These are phyloP conservation scores for Falco concolor DNA, from an alignment of 2,797 vertebrate species.

Conservation along the genomic window DNA sequence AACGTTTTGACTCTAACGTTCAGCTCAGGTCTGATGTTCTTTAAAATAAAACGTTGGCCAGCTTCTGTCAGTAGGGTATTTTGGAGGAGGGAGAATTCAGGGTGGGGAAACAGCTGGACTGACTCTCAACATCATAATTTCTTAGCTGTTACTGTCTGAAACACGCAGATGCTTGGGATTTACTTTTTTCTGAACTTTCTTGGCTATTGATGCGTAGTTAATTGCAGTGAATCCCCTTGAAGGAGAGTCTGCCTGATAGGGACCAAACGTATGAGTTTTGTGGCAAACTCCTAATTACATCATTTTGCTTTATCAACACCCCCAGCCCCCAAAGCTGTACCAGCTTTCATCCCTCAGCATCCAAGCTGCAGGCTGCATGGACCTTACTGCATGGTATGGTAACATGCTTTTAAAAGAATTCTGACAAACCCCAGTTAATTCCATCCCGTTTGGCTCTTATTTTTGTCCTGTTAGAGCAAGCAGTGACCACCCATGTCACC, in stretches of 20 bases:
- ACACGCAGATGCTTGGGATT: neutral
- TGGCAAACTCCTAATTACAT: neutral
- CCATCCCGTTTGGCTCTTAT: neutral
- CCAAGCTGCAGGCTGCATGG: neutral
- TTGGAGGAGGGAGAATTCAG: neutral
- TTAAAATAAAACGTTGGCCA: neutral
- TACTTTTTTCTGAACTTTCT: neutral
- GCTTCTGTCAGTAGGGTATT: neutral
- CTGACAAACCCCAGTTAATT: neutral
- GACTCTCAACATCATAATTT: neutral
- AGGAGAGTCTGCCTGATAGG: fast-evolving
- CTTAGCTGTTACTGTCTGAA: neutral
- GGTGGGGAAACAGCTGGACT: neutral
- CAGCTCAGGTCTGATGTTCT: neutral
- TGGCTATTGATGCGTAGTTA: neutral
- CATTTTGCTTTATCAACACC: neutral
- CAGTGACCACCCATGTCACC: neutral
- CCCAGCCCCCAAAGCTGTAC: neutral
- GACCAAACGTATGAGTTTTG: neutral
- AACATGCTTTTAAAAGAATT: no score
- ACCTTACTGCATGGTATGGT: neutral
- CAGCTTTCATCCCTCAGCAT: neutral
- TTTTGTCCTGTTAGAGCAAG: neutral
- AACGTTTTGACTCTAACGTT: neutral
- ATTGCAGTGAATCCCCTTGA: neutral